A percentile compares a stretch with the other conserved stretches of the same genome.
Evolutionary conservation across 2,888 invertebrate genomes (phyloP).

Genomic region (Drosophila ustulata): DNA sequence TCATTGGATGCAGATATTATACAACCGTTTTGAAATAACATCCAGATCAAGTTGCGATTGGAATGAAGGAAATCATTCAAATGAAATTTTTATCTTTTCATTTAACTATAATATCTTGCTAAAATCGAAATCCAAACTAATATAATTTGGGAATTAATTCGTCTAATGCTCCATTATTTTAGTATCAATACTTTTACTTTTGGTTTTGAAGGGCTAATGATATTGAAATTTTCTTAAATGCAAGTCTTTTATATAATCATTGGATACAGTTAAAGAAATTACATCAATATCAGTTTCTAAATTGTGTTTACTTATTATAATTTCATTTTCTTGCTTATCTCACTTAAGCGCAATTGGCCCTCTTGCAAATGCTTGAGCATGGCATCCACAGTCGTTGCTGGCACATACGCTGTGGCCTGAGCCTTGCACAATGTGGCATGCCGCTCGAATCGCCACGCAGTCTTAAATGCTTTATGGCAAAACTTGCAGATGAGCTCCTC

Average conservation of each 20-base stretch:
- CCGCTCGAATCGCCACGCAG: conserved; percentile 53
- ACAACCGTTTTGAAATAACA: background rate
- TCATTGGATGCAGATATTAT: background rate
- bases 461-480: conserved; percentile 68
- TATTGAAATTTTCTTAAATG: too few species aligned
- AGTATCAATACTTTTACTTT: too few species aligned
- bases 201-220: too few species aligned
- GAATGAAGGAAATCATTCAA: too few species aligned
- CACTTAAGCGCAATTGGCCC: conserved; percentile 50
- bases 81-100: too few species aligned
- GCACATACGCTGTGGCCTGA: background rate
- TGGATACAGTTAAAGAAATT: too few species aligned
- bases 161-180: too few species aligned
- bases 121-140: background rate
- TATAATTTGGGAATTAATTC: too few species aligned
- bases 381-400: conserved; percentile 26
- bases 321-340: conserved; percentile 50
- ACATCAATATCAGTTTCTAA: background rate
- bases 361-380: conserved; percentile 56
- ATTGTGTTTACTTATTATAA: background rate
- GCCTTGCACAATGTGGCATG: conserved; percentile 41
- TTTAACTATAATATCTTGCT: background rate
- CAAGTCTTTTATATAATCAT: too few species aligned
- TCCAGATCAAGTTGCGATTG: too few species aligned
- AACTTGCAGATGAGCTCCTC: conserved; percentile 54